Evolutionary conservation across 2,113 vertebrate species (phyloP).

Genomic region (Aix galericulata): DNA sequence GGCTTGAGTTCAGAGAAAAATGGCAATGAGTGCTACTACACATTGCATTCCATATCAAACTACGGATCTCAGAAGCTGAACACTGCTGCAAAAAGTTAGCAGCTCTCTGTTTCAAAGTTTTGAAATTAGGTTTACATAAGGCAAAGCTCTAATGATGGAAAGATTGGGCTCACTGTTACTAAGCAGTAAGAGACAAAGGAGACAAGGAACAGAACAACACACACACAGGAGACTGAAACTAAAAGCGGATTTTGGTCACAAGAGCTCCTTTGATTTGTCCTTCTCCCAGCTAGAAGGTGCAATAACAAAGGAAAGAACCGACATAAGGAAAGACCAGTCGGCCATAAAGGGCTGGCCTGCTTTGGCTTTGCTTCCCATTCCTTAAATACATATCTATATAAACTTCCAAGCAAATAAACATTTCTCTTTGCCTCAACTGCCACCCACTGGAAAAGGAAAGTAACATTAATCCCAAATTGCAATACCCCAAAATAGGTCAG

Average conservation of each 20-base stretch:
- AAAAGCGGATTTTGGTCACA: background rate
- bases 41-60: background rate
- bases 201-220: background rate
- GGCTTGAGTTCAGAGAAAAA: background rate
- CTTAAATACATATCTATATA: background rate
- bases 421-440: conserved; percentile 64
- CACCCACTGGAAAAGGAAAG: conserved; percentile 68
- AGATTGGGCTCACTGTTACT: background rate
- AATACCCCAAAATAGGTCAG: conserved; percentile 11
- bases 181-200: background rate
- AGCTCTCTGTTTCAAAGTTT: background rate
- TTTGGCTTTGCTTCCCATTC: background rate
- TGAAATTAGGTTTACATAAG: background rate
- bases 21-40: background rate
- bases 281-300: background rate
- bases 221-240: background rate
- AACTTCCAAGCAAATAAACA: conserved; percentile 40
- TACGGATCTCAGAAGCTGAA: background rate
- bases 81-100: background rate
- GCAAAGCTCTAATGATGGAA: background rate
- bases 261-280: background rate
- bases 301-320: background rate
- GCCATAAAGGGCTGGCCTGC: background rate
- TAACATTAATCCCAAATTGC: conserved; percentile 46
- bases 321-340: background rate